These are phyloP conservation scores for Nymphicus hollandicus DNA, from an alignment of 2,113 vertebrate species.

Conservation along the genomic window DNA sequence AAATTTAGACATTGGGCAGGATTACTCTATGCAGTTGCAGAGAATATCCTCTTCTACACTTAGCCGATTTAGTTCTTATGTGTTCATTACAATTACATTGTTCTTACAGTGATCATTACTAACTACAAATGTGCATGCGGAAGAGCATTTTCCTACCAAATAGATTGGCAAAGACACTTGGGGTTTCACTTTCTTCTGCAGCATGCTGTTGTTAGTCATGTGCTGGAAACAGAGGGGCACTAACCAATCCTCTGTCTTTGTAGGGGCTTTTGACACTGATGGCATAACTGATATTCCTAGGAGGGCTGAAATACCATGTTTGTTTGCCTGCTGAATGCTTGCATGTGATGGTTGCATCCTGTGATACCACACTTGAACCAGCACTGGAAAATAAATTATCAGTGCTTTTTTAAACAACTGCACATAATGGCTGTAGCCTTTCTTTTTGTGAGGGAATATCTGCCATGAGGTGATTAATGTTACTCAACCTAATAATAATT, in stretches of 20 bases:
- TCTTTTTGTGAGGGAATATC: background rate
- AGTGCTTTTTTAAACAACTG: background rate
- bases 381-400: background rate
- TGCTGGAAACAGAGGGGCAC: background rate
- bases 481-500: background rate
- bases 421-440: background rate
- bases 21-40: background rate
- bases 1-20: background rate
- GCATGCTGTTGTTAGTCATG: background rate
- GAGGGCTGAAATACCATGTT: background rate
- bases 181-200: background rate
- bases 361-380: background rate
- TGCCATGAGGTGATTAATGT: background rate
- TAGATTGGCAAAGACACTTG: background rate
- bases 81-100: background rate
- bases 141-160: background rate
- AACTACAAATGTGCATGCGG: background rate
- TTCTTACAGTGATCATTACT: background rate
- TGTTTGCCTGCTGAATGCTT: background rate
- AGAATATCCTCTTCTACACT: background rate
- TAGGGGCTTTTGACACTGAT: background rate
- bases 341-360: background rate
- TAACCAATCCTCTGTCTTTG: background rate
- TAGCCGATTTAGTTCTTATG: background rate
- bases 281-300: background rate